phyloP scores from a whole-genome alignment of 2,113 vertebrate species.

The Damaliscus lunatus region DNA sequence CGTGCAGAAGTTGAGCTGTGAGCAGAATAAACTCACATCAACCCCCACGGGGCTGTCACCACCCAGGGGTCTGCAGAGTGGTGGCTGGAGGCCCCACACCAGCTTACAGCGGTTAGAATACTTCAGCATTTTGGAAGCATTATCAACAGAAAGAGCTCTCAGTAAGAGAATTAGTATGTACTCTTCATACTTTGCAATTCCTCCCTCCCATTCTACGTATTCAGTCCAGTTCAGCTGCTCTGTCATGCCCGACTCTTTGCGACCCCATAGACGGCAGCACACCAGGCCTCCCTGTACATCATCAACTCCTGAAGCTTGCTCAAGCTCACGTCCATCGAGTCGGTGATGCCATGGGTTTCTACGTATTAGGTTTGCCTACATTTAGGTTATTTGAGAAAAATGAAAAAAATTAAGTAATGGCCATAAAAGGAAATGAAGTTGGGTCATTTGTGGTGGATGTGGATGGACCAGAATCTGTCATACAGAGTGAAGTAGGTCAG shows the following conservation, averaged over 20 bases:
- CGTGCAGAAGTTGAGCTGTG: neutral
- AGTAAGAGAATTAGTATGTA: neutral
- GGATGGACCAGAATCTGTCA: neutral
- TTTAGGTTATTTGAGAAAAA: neutral
- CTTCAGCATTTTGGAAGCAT: neutral
- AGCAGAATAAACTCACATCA: neutral
- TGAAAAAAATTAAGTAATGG: neutral
- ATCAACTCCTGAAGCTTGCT: neutral
- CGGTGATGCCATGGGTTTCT: neutral
- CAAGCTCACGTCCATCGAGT: neutral
- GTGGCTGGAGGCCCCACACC: accelerated
- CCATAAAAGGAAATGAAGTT: neutral
- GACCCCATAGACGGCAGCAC: accelerated
- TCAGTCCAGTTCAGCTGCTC: neutral
- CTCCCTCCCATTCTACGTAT: neutral
- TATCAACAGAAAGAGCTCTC: neutral
- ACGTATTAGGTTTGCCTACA: neutral
- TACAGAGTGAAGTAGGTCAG: neutral
- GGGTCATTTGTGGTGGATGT: neutral
- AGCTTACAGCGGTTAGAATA: neutral
- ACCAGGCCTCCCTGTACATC: neutral
- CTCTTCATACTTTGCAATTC: neutral
- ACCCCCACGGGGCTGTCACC: accelerated
- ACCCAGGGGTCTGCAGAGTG: neutral
- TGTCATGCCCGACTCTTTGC: accelerated